Evolutionary conservation across 2,113 vertebrate genomes (phyloP), one percentile per base, ranked within the genome.

Genomic region (Nibea coibor): DNA sequence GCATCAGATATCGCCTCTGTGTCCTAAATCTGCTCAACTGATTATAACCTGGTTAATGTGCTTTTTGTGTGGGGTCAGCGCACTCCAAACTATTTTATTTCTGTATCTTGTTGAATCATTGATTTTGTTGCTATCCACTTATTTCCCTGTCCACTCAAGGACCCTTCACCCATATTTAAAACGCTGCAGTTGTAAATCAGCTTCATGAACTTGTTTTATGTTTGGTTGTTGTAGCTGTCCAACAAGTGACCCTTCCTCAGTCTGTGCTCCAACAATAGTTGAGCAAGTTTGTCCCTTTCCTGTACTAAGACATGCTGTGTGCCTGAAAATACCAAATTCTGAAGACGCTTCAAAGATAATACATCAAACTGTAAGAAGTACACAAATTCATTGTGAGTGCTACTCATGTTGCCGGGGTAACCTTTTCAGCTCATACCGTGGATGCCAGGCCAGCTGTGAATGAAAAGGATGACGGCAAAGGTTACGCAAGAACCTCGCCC

Each of bases 401-500:
- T 51, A 10, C 24, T 54, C 10, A 26, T n/a, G 19, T 5, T 45
- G 45, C 39, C 12, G 5, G 11, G 3, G 39, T 14, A n/a, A 61
- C 8, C 14, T 68, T 72, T 57, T 65, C 42, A 35, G 35, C 35
- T 39, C 35, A 39, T 31, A 62, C 14, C 2, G 2, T 8, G n/a
- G 43, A 66, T 28, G 53, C 28, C 69, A 43, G 12, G 8, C 15
- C 73, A 83, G 80, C 42, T 48, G 68, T 43, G 66, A 69, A 75
- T 58, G n/a, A 72, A 81, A 53, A 72, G 39, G 39, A 80, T 68
- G 82, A 61, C 20, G 10, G 14, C 72, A 63, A 9, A 3, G 2
- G n/a, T 86, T 75, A 78, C 16, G 5, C 42, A 72, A 86, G 43
- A 26, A 28, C 58, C 62, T 61, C n/a, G 0, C 56, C 50, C 61